Evolutionary conservation across 2,113 vertebrate species (phyloP), one percentile per base, ranked within the genome.

Genomic region (Grallaria varia): DNA sequence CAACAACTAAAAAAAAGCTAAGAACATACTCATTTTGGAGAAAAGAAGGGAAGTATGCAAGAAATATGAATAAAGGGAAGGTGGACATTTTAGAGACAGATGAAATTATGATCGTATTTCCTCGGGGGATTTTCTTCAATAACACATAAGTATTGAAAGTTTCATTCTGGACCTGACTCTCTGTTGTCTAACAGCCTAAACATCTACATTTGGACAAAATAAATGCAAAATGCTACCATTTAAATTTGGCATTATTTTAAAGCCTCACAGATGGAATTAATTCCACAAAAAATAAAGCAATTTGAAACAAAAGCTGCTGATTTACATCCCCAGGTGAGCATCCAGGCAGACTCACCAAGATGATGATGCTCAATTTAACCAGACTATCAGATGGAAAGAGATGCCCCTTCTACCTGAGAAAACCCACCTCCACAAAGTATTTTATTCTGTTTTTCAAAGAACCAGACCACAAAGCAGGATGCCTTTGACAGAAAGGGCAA

Each of bases 231-330:
- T 71, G 9, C 17, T 22, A 67, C 19, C 27, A 74, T 52, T 84
- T 71, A 84, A 83, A 88, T 71, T 42, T 90, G 17, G 56, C 71
- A 31, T 42, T 55, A 66, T 80, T 92, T 83, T 82, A 80, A 87
- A 88, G 22, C n/a, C 14, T 94, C 72, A 60, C 84, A 84, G 59
- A 86, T 80, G 90, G 82, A 92, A 92, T 24, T 1, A 6, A 86
- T 87, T 88, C 47, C 30, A 74, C 44, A 78, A 93, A 88, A 69
- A 17, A 77, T 40, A 64, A 86, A 81, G 33, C 33, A 77, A 60
- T 86, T 88, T 87, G 68, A 95, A 93, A 90, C 21, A 92, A 94
- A 86, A 90, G 25, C 60, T 93, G 33, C 56, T 81, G 72, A 2
- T 56, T 88, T 82, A 67, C n/a, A 84, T 85, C 10, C 47, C 7